These are phyloP conservation scores for Gila orcuttii DNA, from an alignment of 2,113 vertebrate genomes.

Conservation along the genomic window DNA sequence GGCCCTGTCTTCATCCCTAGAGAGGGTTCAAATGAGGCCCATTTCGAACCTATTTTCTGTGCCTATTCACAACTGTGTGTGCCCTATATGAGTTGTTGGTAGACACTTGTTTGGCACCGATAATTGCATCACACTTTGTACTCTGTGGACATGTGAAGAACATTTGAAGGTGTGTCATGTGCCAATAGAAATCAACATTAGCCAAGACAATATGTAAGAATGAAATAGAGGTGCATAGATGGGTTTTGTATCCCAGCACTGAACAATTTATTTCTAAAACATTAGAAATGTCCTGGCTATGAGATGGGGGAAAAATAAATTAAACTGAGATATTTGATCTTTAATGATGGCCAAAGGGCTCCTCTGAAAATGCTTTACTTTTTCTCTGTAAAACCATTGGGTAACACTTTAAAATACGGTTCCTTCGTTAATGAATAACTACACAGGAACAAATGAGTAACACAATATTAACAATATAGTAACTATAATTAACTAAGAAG, in stretches of 20 bases:
- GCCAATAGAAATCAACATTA: background rate
- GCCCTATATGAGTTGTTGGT: background rate
- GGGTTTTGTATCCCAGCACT: background rate
- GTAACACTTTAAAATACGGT: no score
- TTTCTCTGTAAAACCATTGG: background rate
- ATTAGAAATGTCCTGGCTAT: background rate
- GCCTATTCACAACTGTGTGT: background rate
- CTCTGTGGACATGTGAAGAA: background rate
- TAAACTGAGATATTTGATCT: slow-evolving; percentile 28
- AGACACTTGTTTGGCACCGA: background rate
- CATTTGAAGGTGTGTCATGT: background rate
- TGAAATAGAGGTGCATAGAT: background rate
- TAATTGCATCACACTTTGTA: background rate
- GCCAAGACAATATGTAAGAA: background rate
- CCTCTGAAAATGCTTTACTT: background rate
- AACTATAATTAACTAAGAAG: no score
- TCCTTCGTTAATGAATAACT: no score
- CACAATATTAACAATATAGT: no score
- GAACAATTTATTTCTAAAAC: background rate
- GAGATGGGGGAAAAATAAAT: no score
- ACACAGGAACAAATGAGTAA: no score
- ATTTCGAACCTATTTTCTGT: slow-evolving; percentile 4
- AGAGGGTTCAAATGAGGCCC: background rate
- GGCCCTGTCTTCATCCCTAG: background rate
- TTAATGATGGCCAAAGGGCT: slow-evolving; percentile 1